These are phyloP conservation scores for Lathronympha strigana DNA, from an alignment of 2,888 invertebrate species.

Conservation along the genomic window DNA sequence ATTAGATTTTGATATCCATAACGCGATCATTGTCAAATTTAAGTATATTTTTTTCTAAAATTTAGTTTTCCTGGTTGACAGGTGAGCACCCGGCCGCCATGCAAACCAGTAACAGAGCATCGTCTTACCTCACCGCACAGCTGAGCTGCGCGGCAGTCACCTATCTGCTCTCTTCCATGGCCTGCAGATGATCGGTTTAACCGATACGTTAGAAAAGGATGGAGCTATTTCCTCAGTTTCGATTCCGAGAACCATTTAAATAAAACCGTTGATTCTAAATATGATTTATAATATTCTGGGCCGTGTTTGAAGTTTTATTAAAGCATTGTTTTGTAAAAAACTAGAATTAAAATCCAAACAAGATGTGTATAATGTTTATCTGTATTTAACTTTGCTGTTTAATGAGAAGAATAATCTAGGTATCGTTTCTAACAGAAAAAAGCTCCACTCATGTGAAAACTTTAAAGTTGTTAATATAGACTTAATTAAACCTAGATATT, in stretches of 20 bases:
- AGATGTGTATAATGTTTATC: not conserved
- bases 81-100: conserved; percentile 94
- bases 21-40: too few relatives aligned
- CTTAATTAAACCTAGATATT: conserved; percentile 31
- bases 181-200: conserved; percentile 78
- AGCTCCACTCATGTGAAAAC: conserved; percentile 25
- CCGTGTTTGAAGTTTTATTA: not conserved
- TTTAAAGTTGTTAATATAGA: conserved; percentile 38
- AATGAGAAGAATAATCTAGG: not conserved
- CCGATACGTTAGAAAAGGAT: conserved; percentile 16
- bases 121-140: conserved; percentile 79
- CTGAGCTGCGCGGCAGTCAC: conserved; percentile 75
- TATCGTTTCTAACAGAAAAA: conserved; percentile 14
- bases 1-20: too few relatives aligned
- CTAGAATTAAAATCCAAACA: not conserved
- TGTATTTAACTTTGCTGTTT: not conserved
- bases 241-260: too few relatives aligned
- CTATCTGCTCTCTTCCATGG: conserved; percentile 73
- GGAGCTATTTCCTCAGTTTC: conserved; percentile 19
- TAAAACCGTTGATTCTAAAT: conserved; percentile 5
- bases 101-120: conserved; percentile 88
- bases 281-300: not conserved
- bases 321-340: not conserved
- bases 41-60: conserved; percentile 30
- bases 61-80: too few relatives aligned